A percentile compares a stretch with the other conserved stretches of the same genome.
Conservation (phyloP, 2,888 invertebrate genomes). For the Cyclophora albipunctata region DNA sequence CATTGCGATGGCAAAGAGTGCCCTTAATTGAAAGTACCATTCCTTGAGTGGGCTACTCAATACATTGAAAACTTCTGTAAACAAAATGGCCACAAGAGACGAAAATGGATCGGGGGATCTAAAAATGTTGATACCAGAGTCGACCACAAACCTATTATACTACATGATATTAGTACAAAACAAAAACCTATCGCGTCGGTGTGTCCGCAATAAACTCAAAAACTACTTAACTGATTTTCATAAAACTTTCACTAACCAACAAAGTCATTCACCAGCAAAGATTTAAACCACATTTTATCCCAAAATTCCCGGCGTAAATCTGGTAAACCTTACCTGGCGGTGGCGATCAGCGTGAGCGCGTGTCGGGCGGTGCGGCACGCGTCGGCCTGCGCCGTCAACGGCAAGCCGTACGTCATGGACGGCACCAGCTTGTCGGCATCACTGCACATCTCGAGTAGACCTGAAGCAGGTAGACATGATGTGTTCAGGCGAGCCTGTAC, state of each 20-base stretch:
- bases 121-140: too few species aligned
- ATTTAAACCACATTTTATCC: neutral
- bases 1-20: too few species aligned
- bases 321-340: constrained; percentile 77
- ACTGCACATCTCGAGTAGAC: constrained; percentile 94
- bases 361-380: constrained; percentile 98
- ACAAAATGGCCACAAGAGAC: too few species aligned
- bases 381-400: constrained; percentile 95
- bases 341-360: constrained; percentile 96
- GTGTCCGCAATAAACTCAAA: too few species aligned
- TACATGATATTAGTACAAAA: neutral
- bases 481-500: too few species aligned
- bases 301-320: neutral
- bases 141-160: too few species aligned
- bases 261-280: neutral
- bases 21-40: too few species aligned
- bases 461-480: constrained; percentile 35
- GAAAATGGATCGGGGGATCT: too few species aligned
- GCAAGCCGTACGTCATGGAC: constrained; percentile 95
- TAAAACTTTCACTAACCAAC: too few species aligned
- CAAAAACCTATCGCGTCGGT: neutral
- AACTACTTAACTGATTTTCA: too few species aligned
- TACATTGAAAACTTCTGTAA: too few species aligned
- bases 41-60: too few species aligned
- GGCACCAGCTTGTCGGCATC: constrained; percentile 94